Conservation (phyloP, 2,113 vertebrate genomes). For the Kryptolebias marmoratus region DNA sequence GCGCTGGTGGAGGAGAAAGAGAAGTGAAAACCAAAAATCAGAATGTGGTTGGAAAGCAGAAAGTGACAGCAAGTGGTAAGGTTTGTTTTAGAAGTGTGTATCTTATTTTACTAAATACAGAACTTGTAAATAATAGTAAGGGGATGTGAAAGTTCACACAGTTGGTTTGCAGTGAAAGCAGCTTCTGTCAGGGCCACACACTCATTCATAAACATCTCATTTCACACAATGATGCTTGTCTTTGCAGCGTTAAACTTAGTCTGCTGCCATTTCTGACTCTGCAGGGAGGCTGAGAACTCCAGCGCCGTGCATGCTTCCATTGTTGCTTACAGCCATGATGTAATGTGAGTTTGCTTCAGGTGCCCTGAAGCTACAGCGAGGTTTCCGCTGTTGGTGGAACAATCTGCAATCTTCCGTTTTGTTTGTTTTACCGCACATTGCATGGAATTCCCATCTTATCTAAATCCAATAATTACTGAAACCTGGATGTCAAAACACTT, state of each 20-base stretch:
- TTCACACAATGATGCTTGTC: background rate
- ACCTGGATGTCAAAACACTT: conserved; percentile 78
- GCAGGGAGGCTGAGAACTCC: conserved; percentile 22
- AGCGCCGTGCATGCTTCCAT: conserved; percentile 66
- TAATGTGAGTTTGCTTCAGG: conserved; percentile 55
- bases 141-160: conserved; percentile 67
- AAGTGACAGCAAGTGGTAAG: background rate
- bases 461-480: conserved; percentile 81
- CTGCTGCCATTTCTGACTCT: conserved; percentile 57
- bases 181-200: background rate
- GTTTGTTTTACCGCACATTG: conserved; percentile 67
- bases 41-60: background rate
- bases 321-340: conserved; percentile 70
- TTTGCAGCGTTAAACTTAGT: background rate
- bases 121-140: conserved; percentile 43
- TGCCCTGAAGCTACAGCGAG: conserved; percentile 40
- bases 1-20: background rate
- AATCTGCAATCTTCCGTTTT: conserved; percentile 63
- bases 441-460: conserved; percentile 78
- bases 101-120: conserved; percentile 57
- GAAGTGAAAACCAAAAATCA: background rate
- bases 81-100: conserved; percentile 55
- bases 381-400: conserved; percentile 65
- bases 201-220: background rate
- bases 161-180: conserved; percentile 34